Base-by-base conservation (phyloP, 2,888 invertebrate species). In the Drosophila cognata region DNA sequence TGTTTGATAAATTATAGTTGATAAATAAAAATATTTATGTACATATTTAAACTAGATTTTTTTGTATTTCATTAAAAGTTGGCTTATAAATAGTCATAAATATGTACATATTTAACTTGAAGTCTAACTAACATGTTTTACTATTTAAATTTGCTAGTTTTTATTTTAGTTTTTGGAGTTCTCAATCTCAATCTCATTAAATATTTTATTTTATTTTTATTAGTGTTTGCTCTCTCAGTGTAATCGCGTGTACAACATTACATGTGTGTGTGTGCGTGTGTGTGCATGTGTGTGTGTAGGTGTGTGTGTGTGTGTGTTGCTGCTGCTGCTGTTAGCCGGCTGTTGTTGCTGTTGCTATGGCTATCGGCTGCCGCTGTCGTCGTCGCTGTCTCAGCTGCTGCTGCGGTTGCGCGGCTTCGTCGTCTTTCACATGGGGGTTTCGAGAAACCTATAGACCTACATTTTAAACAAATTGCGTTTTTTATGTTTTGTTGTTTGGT, bases 371-470 rank as follows among this genome's bases (percentile, higher is more conserved):
- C 59, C 43, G 31, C 46, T n/a, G 64, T 65, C 51, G 51, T 31
- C 18, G 18, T 16, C 31, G 50, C 71, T 61, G 61, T 66, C 28
- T 36, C 63, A 29, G 59, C 64, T 25, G 50, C 59, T 36, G 67
- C 72, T 67, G 65, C 68, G 61, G 77, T 59, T 66, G 79, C 71
- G 74, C 70, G 76, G 69, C 74, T 48, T 62, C 73, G 82, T 73
- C 81, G 79, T 79, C 84, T 79, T 74, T 79, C 76, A 82, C 82
- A 88, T 89, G 89, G 87, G 72, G 67, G 65, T 89, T 91, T 91
- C 89, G 87, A 91, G 92, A 89, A 92, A 91, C 91, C 91, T 91
- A 92, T 89, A 91, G 91, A 91, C 92, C 92, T 89, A 92, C 90
- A 92, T 91, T 91, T 91, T 84, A 91, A 92, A 89, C 88, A 92